phyloP scores from a whole-genome alignment of 1,140 invertebrate species.

The Drosophila leontia region DNA sequence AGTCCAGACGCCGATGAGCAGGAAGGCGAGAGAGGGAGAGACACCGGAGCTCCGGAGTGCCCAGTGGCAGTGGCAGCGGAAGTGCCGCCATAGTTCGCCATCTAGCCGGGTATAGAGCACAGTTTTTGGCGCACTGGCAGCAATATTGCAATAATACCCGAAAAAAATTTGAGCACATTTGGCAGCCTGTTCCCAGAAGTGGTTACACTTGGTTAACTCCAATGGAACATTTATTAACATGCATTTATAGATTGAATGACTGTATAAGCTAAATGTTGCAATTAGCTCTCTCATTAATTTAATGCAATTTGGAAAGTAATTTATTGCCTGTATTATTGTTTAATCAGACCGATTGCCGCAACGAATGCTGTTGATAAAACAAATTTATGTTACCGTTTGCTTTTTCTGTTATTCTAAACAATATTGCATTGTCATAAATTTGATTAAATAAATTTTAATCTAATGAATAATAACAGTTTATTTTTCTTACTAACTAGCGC shows the following conservation, averaged over 20 bases:
- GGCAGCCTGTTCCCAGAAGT: constrained; percentile 20
- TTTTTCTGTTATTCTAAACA: not conserved
- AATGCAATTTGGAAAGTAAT: not conserved
- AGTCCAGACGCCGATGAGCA: constrained; percentile 58
- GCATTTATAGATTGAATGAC: not conserved
- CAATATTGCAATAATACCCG: constrained; percentile 72
- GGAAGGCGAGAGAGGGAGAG: constrained; percentile 17
- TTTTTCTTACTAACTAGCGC: not conserved
- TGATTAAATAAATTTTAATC: not conserved
- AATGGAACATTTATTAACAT: constrained; percentile 6
- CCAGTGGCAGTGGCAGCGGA: constrained; percentile 57
- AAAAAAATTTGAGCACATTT: constrained; percentile 24
- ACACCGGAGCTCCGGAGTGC: constrained; percentile 30
- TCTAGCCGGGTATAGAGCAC: constrained; percentile 53
- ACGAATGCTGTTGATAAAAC: not conserved
- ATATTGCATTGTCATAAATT: constrained; percentile 1
- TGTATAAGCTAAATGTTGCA: not conserved
- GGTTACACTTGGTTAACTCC: constrained; percentile 12
- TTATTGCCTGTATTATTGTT: not conserved
- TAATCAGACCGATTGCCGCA: constrained; percentile 2
- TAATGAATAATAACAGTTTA: no score
- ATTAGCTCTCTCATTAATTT: not conserved
- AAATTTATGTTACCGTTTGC: constrained; percentile 6
- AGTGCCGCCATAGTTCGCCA: constrained; percentile 73
- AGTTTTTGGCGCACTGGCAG: constrained; percentile 66